Conservation (phyloP, 2,113 vertebrate species). For the Columbina picui region DNA sequence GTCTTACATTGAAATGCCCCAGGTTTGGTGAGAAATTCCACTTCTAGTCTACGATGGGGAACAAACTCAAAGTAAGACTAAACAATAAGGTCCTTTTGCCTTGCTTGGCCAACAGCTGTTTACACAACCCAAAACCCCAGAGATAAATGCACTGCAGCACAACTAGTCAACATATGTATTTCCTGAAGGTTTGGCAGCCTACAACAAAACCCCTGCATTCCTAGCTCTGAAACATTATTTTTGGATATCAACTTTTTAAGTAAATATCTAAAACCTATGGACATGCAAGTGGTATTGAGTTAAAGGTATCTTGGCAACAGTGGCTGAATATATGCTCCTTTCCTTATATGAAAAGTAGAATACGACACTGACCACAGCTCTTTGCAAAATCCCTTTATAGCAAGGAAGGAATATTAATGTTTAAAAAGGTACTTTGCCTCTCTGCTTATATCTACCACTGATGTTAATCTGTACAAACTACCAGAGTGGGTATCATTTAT, state of each 20-base stretch:
- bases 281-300: background rate
- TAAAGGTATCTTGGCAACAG: background rate
- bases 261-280: background rate
- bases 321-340: background rate
- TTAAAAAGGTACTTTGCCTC: constrained; percentile 32
- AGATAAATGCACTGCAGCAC: background rate
- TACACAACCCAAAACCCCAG: background rate
- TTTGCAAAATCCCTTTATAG: background rate
- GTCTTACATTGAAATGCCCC: background rate
- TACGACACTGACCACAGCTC: background rate
- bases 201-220: background rate
- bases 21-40: background rate
- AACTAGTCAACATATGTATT: background rate
- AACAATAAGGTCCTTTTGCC: background rate
- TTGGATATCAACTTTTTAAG: background rate
- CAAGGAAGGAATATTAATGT: constrained; percentile 34
- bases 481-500: constrained; percentile 24
- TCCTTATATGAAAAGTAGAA: background rate
- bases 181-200: background rate
- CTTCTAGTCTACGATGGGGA: accelerated
- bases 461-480: constrained; percentile 30
- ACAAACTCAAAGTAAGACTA: background rate
- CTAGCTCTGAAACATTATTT: background rate
- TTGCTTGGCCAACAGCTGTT: background rate
- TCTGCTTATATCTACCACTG: background rate